Conservation (phyloP, 2,888 invertebrate species). For the Ormyrus rosae region DNA sequence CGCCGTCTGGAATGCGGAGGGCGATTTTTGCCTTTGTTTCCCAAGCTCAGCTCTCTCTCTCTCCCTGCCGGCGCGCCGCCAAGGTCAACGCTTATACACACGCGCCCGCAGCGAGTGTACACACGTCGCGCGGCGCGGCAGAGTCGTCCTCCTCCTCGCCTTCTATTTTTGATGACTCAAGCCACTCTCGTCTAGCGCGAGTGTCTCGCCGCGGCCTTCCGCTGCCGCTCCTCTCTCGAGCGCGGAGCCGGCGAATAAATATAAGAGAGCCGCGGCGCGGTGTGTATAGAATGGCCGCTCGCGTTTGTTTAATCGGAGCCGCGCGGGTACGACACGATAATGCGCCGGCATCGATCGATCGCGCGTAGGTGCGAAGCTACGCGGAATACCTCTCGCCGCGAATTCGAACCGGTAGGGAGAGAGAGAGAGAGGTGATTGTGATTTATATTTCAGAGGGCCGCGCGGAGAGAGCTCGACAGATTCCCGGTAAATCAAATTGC, state of each 20-base stretch:
- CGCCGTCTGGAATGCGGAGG: neutral
- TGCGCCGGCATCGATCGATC: neutral
- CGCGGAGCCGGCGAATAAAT: neutral
- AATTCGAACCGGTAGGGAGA: neutral
- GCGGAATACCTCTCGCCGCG: neutral
- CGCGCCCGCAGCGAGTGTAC: neutral
- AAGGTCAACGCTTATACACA: slow-evolving; percentile 27
- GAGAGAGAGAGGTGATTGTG: neutral
- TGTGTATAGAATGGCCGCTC: neutral
- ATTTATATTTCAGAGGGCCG: too few relatives aligned
- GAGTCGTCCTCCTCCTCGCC: slow-evolving; percentile 17
- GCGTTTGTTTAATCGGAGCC: slow-evolving; percentile 1
- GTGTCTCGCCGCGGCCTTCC: slow-evolving; percentile 22
- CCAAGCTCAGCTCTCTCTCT: neutral
- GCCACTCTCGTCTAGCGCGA: neutral
- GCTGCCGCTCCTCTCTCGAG: neutral
- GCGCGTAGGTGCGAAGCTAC: neutral
- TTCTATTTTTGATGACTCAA: slow-evolving; percentile 47
- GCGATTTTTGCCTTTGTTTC: slow-evolving; percentile 50
- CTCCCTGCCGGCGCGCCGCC: slow-evolving; percentile 11
- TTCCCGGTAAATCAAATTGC: too few relatives aligned
- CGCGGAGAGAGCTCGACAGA: too few relatives aligned
- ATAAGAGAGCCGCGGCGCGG: neutral
- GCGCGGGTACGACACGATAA: neutral
- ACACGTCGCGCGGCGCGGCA: neutral